A percentile compares a stretch with the other conserved stretches of the same genome.
These are phyloP conservation scores for Nasua narica DNA, from an alignment of 2,797 vertebrate genomes.

Conservation along the genomic window DNA sequence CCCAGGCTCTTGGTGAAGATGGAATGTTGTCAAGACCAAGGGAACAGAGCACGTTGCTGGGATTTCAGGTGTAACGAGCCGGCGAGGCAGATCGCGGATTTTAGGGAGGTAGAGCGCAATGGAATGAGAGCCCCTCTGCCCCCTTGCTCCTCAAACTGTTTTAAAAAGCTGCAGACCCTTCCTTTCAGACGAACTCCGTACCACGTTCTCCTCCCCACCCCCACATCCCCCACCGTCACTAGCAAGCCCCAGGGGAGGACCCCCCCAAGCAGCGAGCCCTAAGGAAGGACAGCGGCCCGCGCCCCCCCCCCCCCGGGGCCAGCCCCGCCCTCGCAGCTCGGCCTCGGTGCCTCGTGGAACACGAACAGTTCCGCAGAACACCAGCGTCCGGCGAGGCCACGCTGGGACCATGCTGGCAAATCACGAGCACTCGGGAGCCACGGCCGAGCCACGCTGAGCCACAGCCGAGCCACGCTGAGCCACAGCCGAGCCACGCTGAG, in stretches of 20 bases:
- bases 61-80: neutral
- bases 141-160: neutral
- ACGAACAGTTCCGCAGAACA: neutral
- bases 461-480: accelerated
- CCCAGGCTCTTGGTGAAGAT: neutral
- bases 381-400: neutral
- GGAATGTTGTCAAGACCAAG: neutral
- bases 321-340: accelerated
- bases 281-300: neutral
- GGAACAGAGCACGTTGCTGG: neutral
- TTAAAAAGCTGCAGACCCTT: neutral
- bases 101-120: neutral
- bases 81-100: neutral
- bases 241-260: no score
- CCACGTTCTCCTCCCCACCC: neutral
- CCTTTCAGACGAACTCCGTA: no score
- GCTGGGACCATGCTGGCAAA: neutral
- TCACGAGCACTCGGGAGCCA: accelerated
- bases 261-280: neutral
- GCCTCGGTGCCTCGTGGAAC: neutral
- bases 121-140: neutral
- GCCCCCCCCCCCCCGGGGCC: neutral
- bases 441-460: accelerated
- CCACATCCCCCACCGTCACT: neutral
- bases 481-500: accelerated